Evolutionary conservation across 2,113 vertebrate species (phyloP).

Genomic region (Phylloscopus whistleri): DNA sequence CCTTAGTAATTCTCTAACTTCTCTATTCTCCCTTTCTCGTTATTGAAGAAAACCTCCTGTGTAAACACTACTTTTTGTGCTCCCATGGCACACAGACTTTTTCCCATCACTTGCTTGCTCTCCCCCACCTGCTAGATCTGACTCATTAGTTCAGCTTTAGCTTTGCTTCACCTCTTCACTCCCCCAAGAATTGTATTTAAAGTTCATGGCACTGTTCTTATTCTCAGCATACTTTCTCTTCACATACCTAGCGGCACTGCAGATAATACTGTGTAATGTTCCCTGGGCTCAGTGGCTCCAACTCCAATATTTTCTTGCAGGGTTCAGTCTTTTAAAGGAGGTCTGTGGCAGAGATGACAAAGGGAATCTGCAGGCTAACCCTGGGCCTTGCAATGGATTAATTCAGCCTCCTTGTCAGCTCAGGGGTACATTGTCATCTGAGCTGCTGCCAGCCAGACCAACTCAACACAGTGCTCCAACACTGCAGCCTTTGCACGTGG

Average conservation of each 20-base stretch:
- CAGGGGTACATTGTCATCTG: not conserved
- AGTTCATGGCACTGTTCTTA: slow-evolving; percentile 27
- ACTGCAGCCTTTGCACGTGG: not conserved
- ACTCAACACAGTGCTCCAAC: not conserved
- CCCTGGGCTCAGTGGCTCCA: not conserved
- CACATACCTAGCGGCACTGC: not conserved
- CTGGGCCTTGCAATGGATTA: not conserved
- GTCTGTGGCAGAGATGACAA: not conserved
- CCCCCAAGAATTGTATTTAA: slow-evolving; percentile 23
- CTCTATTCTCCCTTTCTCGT: slow-evolving; percentile 8
- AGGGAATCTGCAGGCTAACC: not conserved
- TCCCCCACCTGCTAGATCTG: slow-evolving; percentile 3
- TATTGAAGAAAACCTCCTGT: slow-evolving; percentile 28
- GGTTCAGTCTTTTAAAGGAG: not conserved
- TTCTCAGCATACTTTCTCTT: not conserved
- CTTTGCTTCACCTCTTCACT: slow-evolving; percentile 30
- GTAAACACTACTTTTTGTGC: slow-evolving; percentile 28
- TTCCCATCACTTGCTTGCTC: slow-evolving; percentile 29
- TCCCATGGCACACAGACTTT: not conserved
- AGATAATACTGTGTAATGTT: not conserved
- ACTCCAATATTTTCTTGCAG: not conserved
- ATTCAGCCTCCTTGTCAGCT: not conserved
- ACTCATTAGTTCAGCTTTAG: slow-evolving; percentile 35
- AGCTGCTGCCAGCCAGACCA: not conserved
- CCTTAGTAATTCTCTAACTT: slow-evolving; percentile 31